phyloP scores from a whole-genome alignment of 2,113 vertebrate genomes.

The Chaetodon auriga region DNA sequence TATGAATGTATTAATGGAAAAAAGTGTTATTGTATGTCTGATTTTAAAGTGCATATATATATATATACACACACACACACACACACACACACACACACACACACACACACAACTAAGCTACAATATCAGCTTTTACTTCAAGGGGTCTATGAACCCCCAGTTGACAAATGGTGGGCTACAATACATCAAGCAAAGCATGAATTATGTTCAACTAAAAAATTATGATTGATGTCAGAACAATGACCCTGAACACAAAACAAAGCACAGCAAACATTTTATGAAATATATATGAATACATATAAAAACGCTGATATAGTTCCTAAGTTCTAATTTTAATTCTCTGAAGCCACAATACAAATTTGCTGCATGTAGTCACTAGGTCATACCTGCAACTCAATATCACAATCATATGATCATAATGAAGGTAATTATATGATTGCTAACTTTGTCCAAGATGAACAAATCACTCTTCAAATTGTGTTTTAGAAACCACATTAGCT shows the following conservation, averaged over 20 bases:
- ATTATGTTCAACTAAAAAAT: not conserved
- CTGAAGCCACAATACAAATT: not conserved
- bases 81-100: too few relatives aligned
- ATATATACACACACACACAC: not conserved
- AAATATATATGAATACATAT: not conserved
- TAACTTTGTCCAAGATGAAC: not conserved
- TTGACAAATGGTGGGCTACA: not conserved
- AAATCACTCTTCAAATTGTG: not conserved
- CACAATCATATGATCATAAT: not conserved
- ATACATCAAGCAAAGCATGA: not conserved
- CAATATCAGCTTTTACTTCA: not conserved
- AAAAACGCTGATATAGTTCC: not conserved
- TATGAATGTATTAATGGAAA: too few relatives aligned
- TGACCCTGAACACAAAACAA: too few relatives aligned
- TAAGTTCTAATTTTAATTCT: not conserved
- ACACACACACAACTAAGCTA: not conserved
- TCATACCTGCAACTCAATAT: not conserved
- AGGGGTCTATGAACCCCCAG: not conserved
- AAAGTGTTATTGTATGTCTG: too few relatives aligned
- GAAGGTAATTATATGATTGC: not conserved
- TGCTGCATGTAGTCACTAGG: not conserved
- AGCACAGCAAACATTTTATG: not conserved
- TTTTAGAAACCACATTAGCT: not conserved
- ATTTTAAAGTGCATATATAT: not conserved
- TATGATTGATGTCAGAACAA: not conserved